Evolutionary conservation across 2,113 vertebrate species (phyloP), one percentile per base, ranked within the genome.

Genomic region (Thamnaconus septentrionalis): DNA sequence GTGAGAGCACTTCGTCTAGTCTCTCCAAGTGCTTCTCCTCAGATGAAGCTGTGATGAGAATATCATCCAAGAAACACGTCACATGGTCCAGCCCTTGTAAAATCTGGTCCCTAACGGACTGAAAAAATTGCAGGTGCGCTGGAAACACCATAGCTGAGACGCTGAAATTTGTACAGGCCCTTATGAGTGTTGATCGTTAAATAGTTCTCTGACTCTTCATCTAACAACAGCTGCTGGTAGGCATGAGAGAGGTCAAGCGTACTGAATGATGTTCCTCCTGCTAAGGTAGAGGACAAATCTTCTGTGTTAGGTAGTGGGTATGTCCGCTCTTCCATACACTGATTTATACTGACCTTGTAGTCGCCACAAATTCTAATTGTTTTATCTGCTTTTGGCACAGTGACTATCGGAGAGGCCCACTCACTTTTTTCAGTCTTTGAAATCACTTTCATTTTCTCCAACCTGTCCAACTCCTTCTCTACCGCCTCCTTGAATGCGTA

Each of bases 331-430:
- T 46, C 45, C 45, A 46, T 8, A 46, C 45, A 46, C 45, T 46
- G 18, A 31, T 31, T 31, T 31, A 31, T 40, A 10, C 52, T 61
- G 7, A 61, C 48, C 0, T 61, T 43, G 3, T 62, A 53, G 12
- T 62, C 18, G 8, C 51, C 50, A 4, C 50, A 62, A 43, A 62
- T 45, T 8, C 60, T 1, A 6, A 46, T 46, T 46, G 12, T 53
- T 53, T 62, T 53, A 9, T 62, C 60, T 5, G 9, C n/a, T 4
- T 53, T 62, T 5, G 43, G 4, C n/a, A 63, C 61, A 6, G 42
- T n/a, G 1, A 53, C 61, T 43, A 63, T 47, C 6, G 43, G 61
- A 0, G 50, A 49, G 0, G 18, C 42, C 50, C 50, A 53, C 12
- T 46, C 45, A 46, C 45, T 46, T 46, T 46, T 46, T 5, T 46